Conservation (phyloP, 2,113 vertebrate genomes). For the Cyprinodon variegatus region DNA sequence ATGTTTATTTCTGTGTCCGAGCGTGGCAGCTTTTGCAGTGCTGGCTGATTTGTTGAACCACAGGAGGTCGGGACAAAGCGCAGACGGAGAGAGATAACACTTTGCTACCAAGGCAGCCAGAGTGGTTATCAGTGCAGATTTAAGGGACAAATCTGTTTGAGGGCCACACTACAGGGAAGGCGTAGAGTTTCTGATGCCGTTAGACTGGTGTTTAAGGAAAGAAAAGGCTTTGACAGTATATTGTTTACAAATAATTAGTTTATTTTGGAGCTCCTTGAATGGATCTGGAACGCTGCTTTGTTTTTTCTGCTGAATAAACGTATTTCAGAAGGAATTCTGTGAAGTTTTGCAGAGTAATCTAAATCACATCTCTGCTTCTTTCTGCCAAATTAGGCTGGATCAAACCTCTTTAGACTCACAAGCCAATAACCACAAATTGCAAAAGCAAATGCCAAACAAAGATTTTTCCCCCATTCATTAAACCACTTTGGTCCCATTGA, state of each 20-base stretch:
- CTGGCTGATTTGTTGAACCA: constrained; percentile 32
- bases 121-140: constrained; percentile 35
- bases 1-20: constrained; percentile 23
- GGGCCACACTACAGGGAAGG: constrained; percentile 29
- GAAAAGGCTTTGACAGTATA: constrained; percentile 37
- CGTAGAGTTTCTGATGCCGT: constrained; percentile 33
- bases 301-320: not conserved
- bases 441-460: not conserved
- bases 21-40: not conserved
- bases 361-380: not conserved
- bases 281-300: not conserved
- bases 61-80: constrained; percentile 2
- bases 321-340: not conserved
- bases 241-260: constrained; percentile 38
- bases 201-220: constrained; percentile 20
- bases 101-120: not conserved
- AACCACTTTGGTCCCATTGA: not conserved
- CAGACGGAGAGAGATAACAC: not conserved
- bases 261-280: constrained; percentile 29
- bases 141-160: constrained; percentile 43
- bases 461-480: not conserved
- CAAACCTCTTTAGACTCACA: not conserved
- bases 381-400: not conserved
- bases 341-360: not conserved
- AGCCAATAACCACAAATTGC: not conserved